phyloP scores from a whole-genome alignment of 2,113 vertebrate genomes.

The Hirundichthys speculiger region DNA sequence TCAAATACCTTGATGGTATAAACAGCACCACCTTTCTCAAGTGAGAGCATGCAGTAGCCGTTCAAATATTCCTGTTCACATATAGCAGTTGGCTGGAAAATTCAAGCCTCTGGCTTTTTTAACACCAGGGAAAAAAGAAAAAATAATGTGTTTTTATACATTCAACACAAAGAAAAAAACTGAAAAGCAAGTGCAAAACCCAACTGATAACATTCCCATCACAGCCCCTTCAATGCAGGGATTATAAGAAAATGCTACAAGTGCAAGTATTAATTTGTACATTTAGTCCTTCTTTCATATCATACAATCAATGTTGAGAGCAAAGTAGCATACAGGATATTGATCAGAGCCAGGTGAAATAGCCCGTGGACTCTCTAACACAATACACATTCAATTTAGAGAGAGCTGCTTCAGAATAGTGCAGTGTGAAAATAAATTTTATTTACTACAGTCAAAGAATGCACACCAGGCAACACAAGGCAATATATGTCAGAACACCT shows the following conservation, averaged over 20 bases:
- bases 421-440: background rate
- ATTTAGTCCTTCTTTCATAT: background rate
- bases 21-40: slow-evolving; percentile 17
- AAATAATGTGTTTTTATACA: slow-evolving; percentile 19
- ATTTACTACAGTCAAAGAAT: background rate
- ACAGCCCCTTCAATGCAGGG: background rate
- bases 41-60: slow-evolving; percentile 37
- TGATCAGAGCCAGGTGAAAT: slow-evolving; percentile 12
- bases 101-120: slow-evolving; percentile 2
- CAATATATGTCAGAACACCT: slow-evolving; percentile 12
- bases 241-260: slow-evolving; percentile 8
- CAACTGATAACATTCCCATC: background rate
- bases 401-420: background rate
- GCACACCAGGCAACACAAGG: background rate
- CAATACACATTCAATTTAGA: slow-evolving; percentile 19
- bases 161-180: slow-evolving; percentile 13
- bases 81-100: slow-evolving; percentile 33
- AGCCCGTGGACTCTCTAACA: background rate
- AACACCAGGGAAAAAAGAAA: slow-evolving; percentile 4
- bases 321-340: background rate
- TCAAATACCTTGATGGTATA: slow-evolving; percentile 7
- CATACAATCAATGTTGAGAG: slow-evolving; percentile 26
- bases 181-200: slow-evolving; percentile 30
- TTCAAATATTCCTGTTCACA: slow-evolving; percentile 32
- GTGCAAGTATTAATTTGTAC: slow-evolving; percentile 10